These are phyloP conservation scores for Sebastes iracundus DNA, from an alignment of 2,797 vertebrate species.

Conservation along the genomic window DNA sequence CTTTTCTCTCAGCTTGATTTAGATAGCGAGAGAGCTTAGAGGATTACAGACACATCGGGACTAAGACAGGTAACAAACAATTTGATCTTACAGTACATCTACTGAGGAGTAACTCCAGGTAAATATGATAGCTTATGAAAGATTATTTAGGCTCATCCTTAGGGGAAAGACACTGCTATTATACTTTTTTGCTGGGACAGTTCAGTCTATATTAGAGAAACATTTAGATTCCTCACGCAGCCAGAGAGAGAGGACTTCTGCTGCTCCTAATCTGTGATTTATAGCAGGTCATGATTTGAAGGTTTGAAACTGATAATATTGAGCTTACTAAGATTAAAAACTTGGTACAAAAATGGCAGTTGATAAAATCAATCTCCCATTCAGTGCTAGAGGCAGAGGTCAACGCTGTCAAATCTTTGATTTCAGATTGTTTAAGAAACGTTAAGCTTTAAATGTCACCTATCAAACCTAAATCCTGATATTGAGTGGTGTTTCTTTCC, in stretches of 20 bases:
- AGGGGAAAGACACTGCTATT: not conserved
- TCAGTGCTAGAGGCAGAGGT: not conserved
- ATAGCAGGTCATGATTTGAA: not conserved
- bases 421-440: not conserved
- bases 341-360: not conserved
- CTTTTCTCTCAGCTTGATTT: constrained; percentile 52
- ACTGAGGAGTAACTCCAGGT: constrained; percentile 18
- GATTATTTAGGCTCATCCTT: constrained; percentile 7
- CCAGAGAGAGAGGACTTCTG: not conserved
- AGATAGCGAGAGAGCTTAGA: constrained; percentile 23
- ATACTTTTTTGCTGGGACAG: not conserved
- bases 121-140: constrained; percentile 23
- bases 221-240: not conserved
- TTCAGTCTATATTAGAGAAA: constrained; percentile 5
- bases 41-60: constrained; percentile 30
- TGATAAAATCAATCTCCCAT: not conserved
- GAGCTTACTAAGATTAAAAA: not conserved
- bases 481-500: not conserved
- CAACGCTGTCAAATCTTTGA: not conserved
- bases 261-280: not conserved
- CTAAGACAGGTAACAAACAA: constrained; percentile 29
- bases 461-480: not conserved
- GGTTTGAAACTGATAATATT: not conserved
- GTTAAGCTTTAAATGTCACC: not conserved
- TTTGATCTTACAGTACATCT: constrained; percentile 40